A percentile compares a stretch with the other conserved stretches of the same genome.
Evolutionary conservation across 2,797 vertebrate genomes (phyloP).

Genomic region (Hydrophis major): DNA sequence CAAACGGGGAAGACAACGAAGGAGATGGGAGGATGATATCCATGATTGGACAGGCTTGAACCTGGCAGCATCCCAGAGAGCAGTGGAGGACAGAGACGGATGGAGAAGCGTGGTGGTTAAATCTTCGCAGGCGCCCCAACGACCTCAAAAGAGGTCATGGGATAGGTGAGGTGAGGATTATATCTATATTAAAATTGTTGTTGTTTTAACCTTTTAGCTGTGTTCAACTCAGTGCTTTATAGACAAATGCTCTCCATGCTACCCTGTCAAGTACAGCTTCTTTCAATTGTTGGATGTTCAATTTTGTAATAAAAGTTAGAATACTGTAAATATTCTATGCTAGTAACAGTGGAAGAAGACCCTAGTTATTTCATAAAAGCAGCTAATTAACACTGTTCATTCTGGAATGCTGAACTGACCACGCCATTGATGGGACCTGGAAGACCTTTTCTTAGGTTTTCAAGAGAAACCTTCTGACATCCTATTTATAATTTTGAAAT

Average conservation of each 20-base stretch:
- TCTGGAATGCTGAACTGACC: neutral
- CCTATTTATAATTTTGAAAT: neutral
- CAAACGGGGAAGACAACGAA: no score
- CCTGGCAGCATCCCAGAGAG: no score
- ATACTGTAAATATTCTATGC: neutral
- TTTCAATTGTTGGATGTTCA: neutral
- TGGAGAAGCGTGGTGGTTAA: no score
- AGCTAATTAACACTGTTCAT: neutral
- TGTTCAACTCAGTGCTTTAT: neutral
- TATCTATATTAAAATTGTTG: neutral
- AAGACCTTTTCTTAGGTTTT: neutral
- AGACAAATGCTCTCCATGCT: neutral
- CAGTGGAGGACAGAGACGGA: no score
- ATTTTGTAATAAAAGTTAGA: neutral
- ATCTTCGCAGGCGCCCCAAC: no score
- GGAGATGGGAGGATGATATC: no score
- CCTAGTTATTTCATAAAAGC: neutral
- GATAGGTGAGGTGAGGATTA: no score
- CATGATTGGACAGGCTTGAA: no score
- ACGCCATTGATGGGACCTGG: neutral
- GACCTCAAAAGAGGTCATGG: no score
- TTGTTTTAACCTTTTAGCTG: neutral
- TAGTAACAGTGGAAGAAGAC: neutral
- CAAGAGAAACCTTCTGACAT: neutral
- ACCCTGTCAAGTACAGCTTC: neutral